A percentile compares a stretch with the other conserved stretches of the same genome.
These are phyloP conservation scores for Dryomyza anilis DNA, from an alignment of 2,888 invertebrate species.

Conservation along the genomic window DNA sequence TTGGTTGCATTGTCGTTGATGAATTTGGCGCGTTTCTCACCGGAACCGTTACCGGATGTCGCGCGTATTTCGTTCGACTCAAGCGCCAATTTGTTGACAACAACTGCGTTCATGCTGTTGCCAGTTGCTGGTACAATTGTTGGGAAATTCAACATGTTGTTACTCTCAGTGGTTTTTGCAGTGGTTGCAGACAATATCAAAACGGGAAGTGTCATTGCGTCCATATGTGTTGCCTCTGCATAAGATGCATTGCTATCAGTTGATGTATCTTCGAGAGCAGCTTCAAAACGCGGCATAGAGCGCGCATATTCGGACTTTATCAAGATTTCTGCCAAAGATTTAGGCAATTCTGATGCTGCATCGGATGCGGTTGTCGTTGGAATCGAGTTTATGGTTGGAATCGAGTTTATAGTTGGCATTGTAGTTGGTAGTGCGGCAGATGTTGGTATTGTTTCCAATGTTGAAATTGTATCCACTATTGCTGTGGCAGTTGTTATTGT, in stretches of 20 bases:
- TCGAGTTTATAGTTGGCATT: too few relatives aligned
- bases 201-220: background rate
- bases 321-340: background rate
- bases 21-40: constrained; percentile 55
- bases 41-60: too few relatives aligned
- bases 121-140: background rate
- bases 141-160: too few relatives aligned
- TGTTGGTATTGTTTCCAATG: too few relatives aligned
- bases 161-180: background rate
- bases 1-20: constrained; percentile 54
- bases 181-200: constrained; percentile 15
- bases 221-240: background rate
- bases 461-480: too few relatives aligned
- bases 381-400: too few relatives aligned
- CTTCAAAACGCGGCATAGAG: background rate
- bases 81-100: background rate
- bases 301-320: background rate
- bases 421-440: too few relatives aligned
- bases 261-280: background rate
- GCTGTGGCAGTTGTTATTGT: too few relatives aligned
- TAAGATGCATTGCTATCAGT: background rate
- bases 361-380: too few relatives aligned
- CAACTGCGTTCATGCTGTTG: background rate
- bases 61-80: too few relatives aligned
- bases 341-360: too few relatives aligned